These are phyloP conservation scores for Coelopa pilipes DNA, from an alignment of 2,888 invertebrate species.

Conservation along the genomic window DNA sequence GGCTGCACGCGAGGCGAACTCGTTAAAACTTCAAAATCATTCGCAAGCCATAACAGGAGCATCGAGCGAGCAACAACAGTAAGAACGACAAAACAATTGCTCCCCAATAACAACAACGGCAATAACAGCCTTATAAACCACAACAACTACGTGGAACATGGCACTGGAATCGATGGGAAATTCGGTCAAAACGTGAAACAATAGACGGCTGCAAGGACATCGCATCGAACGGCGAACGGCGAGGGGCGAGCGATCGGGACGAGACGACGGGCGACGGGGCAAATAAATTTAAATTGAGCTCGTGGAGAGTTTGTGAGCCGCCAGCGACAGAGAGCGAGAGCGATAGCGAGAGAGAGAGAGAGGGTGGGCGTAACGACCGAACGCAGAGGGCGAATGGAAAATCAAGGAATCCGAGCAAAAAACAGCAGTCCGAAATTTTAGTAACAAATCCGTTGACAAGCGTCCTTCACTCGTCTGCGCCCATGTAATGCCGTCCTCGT, in stretches of 20 bases:
- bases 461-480: not conserved
- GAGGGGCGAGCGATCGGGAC: not conserved
- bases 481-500: not conserved
- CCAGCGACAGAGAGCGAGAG: not conserved
- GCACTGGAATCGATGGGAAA: not conserved
- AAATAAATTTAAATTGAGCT: not conserved
- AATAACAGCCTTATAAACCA: no score
- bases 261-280: not conserved
- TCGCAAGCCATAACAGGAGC: not conserved
- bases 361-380: not conserved
- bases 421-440: conserved; percentile 6
- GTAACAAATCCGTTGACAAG: conserved; percentile 9
- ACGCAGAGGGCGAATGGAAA: not conserved
- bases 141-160: no score
- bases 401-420: not conserved
- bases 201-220: not conserved
- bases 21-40: conserved; percentile 36
- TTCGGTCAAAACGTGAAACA: not conserved
- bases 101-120: no score
- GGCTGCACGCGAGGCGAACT: conserved; percentile 13
- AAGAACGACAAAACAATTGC: no score
- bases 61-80: no score
- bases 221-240: not conserved
- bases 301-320: not conserved
- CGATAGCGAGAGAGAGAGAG: no score